Conservation (phyloP, 2,113 vertebrate genomes). For the Pteronura brasiliensis region DNA sequence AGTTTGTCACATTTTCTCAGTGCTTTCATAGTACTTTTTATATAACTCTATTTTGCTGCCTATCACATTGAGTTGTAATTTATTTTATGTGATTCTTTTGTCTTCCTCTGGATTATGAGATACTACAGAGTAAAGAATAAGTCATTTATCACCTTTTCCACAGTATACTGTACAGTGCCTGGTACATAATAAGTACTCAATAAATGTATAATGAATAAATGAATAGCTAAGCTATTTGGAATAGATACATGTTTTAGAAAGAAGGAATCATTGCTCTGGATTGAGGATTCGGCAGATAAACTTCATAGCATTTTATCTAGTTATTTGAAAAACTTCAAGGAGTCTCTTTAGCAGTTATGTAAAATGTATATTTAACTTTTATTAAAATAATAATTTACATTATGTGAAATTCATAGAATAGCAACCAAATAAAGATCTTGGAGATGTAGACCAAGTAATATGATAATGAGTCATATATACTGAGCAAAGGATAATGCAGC, state of each 20-base stretch:
- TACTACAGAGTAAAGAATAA: background rate
- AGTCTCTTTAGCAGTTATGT: background rate
- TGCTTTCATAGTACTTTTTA: background rate
- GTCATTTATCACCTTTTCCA: background rate
- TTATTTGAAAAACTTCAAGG: background rate
- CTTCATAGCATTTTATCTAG: background rate
- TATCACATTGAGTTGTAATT: background rate
- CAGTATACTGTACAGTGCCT: background rate
- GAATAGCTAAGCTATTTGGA: background rate
- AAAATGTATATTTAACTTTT: background rate
- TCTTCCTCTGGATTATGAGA: background rate
- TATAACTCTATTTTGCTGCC: background rate
- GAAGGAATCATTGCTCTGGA: background rate
- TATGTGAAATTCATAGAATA: constrained; percentile 13
- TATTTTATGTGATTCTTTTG: background rate
- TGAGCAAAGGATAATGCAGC: background rate
- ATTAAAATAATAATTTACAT: constrained; percentile 42
- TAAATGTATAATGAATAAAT: constrained; percentile 1
- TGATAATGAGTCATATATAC: background rate
- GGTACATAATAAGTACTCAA: background rate
- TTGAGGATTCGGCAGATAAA: background rate
- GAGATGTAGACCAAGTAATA: background rate
- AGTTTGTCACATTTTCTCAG: background rate
- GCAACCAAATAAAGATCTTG: background rate
- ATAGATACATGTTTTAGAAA: background rate